phyloP scores from a whole-genome alignment of 2,113 vertebrate genomes.

The Trematomus loennbergii region DNA sequence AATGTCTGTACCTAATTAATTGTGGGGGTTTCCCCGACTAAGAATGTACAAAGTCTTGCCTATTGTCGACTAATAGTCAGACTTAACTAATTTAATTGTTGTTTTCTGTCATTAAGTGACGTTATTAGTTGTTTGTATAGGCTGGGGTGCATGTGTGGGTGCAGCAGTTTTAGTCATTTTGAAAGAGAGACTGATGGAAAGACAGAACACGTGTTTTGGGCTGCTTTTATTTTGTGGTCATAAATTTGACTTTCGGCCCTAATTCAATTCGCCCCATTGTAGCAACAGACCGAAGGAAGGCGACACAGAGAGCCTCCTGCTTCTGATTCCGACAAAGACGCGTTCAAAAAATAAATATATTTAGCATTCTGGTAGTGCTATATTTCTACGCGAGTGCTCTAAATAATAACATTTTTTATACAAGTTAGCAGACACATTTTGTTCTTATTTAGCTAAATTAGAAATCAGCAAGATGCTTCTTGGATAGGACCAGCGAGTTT shows the following conservation, averaged over 20 bases:
- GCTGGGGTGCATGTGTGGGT: neutral
- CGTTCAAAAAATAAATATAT: neutral
- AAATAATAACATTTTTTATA: neutral
- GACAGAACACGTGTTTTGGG: neutral
- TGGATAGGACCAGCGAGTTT: neutral
- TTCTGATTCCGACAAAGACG: no score
- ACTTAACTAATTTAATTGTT: neutral
- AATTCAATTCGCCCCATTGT: neutral
- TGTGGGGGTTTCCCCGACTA: neutral
- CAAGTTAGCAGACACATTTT: neutral
- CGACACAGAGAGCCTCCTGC: neutral
- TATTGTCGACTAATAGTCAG: no score
- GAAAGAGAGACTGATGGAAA: neutral
- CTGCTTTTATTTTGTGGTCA: neutral
- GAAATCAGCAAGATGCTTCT: neutral
- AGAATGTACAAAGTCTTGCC: neutral
- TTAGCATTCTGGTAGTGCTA: neutral
- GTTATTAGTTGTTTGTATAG: neutral
- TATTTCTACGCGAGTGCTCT: neutral
- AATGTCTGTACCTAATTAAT: neutral
- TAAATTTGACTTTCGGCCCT: neutral
- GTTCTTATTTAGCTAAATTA: neutral
- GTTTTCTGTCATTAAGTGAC: neutral
- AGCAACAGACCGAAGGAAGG: neutral
- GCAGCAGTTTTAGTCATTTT: neutral